Evolutionary conservation across 2,113 vertebrate genomes (phyloP), one percentile per base, ranked within the genome.

Genomic region (Mormoops blainvillei): DNA sequence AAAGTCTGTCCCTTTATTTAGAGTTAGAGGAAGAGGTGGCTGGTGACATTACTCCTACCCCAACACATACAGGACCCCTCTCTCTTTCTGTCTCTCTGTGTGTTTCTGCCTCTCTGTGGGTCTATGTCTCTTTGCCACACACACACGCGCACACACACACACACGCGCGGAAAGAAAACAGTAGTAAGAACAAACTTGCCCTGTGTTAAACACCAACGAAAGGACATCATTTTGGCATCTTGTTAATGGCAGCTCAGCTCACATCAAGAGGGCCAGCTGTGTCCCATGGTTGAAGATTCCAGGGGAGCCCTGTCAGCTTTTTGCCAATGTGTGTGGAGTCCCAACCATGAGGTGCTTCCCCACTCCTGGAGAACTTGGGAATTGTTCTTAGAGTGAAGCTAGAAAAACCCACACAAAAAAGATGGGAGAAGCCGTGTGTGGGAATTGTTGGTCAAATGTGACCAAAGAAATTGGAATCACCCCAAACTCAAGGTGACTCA

Each of bases 281-380:
- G 31, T 5, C n/a, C 36, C 7, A 7, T 4, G 20, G 45, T 7
- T 13, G 0, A 3, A 2, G n/a, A 43, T 0, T 0, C n/a, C 33
- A 18, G 28, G 1, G 36, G 31, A 67, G 20, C 1, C 36, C 7
- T 28, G 24, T 36, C 41, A 18, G 38, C 22, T 15, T 48, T 14
- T 83, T 26, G 14, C 8, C 52, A 19, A 0, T 5, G 38, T 41
- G 0, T 14, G 1, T 48, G 18, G 36, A 67, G n/a, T 36, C 41
- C 5, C n/a, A 52, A 1, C 24, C 31, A 3, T 15, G 18, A 2
- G n/a, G 19, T 1, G 4, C 22, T 36, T 19, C 19, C 16, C 16
- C 0, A 1, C 2, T 7, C 18, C 7, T 58, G 0, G 2, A 71
- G 38, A 87, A 74, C 43, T 3, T 43, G 38, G n/a, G 38, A 56